Conservation (phyloP, 2,113 vertebrate species). For the Oncorhynchus gorbuscha region DNA sequence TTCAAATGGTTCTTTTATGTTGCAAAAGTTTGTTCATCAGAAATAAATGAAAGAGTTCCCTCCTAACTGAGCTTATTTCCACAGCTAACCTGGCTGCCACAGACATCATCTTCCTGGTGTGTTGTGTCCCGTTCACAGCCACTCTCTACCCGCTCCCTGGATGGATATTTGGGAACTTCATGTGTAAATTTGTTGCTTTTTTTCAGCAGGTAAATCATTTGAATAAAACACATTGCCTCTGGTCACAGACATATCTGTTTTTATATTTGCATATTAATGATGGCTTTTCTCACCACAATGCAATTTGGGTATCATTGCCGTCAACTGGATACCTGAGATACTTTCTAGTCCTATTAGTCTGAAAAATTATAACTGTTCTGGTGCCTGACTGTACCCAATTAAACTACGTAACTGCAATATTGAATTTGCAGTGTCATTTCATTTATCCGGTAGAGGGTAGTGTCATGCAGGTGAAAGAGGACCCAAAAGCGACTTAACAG, state of each 20-base stretch:
- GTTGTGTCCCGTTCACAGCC: conserved; percentile 83
- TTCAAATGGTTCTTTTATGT: neutral
- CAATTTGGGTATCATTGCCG: too few species aligned
- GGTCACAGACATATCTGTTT: neutral
- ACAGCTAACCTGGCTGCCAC: conserved; percentile 81
- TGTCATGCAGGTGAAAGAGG: too few species aligned
- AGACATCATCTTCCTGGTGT: conserved; percentile 82
- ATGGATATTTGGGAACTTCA: conserved; percentile 84
- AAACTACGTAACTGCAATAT: too few species aligned
- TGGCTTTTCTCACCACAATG: too few species aligned
- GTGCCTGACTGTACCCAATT: too few species aligned
- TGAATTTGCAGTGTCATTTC: too few species aligned
- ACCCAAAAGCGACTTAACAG: too few species aligned
- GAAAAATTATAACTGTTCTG: too few species aligned
- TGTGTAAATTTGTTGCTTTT: conserved; percentile 84
- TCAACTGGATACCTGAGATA: too few species aligned
- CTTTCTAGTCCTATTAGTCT: too few species aligned
- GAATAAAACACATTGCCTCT: neutral
- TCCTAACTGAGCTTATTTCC: conserved; percentile 6
- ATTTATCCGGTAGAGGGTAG: too few species aligned
- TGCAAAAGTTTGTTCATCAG: neutral
- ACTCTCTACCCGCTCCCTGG: conserved; percentile 81
- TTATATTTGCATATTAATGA: neutral
- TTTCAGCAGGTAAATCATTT: conserved; percentile 75
- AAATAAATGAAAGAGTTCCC: neutral